phyloP scores from a whole-genome alignment of 53 echinoderm and acorn worm species.

The Zoroaster sp. region DNA sequence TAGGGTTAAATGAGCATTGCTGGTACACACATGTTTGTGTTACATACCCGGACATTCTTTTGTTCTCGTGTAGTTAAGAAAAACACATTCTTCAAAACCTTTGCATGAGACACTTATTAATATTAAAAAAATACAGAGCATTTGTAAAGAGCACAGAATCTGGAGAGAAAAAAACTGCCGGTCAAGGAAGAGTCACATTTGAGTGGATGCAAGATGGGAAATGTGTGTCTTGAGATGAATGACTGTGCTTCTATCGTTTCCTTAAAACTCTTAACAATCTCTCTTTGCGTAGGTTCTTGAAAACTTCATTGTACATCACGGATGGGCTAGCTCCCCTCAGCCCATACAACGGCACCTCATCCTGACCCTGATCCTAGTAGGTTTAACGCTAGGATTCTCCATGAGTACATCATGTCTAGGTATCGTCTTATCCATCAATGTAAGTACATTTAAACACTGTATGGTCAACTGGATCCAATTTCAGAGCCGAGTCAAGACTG shows the following conservation, averaged over 20 bases:
- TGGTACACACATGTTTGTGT: no score
- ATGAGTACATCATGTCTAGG: constrained; percentile 97
- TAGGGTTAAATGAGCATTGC: no score
- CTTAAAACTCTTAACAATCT: neutral
- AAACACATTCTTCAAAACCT: no score
- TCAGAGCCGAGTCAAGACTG: no score
- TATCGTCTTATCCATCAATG: constrained; percentile 80
- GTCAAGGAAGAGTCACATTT: no score
- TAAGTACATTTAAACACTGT: no score
- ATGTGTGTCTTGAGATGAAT: neutral
- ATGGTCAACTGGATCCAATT: no score
- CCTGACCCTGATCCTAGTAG: constrained; percentile 85
- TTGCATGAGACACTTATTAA: no score
- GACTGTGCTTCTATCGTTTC: neutral
- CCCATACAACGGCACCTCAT: constrained; percentile 89
- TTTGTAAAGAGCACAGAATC: no score
- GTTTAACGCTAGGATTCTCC: constrained; percentile 84
- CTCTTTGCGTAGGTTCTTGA: constrained; percentile 79
- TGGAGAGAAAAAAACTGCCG: neutral
- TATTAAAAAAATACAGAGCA: no score
- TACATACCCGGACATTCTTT: no score
- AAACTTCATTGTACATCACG: constrained; percentile 79
- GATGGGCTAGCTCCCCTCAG: constrained; percentile 76
- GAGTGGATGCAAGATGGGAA: neutral
- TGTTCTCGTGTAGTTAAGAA: no score